Evolutionary conservation across 2,113 vertebrate genomes (phyloP).

Genomic region (Urocitellus parryii): DNA sequence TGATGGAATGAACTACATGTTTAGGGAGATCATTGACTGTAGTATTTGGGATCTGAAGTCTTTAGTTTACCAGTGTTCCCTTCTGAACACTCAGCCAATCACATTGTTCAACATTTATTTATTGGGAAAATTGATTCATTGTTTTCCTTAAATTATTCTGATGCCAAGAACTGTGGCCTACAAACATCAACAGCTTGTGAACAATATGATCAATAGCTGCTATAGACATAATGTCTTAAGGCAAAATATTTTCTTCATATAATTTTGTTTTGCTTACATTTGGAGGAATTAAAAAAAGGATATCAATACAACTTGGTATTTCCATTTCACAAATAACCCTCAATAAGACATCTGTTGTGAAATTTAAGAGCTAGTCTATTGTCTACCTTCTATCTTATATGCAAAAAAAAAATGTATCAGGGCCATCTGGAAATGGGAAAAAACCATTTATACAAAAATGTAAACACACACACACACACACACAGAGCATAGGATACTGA

Average conservation of each 20-base stretch:
- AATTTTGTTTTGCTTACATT: background rate
- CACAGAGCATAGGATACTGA: background rate
- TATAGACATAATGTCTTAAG: background rate
- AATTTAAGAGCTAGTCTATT: background rate
- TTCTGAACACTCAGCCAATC: background rate
- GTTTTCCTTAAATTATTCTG: background rate
- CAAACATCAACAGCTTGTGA: background rate
- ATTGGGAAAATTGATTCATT: background rate
- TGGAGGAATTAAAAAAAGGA: conserved; percentile 33
- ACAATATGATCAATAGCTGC: background rate
- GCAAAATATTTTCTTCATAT: background rate
- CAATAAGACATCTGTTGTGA: background rate
- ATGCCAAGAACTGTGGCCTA: background rate
- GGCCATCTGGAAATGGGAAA: background rate
- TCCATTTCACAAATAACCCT: background rate
- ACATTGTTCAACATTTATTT: background rate
- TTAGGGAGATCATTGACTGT: background rate
- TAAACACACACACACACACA: background rate
- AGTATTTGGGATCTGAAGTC: background rate
- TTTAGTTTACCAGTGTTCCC: background rate
- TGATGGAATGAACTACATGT: background rate
- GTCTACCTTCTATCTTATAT: background rate
- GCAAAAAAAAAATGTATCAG: background rate
- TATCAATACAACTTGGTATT: background rate
- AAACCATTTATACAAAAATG: background rate